Conservation (phyloP, 2,113 vertebrate genomes). For the Mola mola region DNA sequence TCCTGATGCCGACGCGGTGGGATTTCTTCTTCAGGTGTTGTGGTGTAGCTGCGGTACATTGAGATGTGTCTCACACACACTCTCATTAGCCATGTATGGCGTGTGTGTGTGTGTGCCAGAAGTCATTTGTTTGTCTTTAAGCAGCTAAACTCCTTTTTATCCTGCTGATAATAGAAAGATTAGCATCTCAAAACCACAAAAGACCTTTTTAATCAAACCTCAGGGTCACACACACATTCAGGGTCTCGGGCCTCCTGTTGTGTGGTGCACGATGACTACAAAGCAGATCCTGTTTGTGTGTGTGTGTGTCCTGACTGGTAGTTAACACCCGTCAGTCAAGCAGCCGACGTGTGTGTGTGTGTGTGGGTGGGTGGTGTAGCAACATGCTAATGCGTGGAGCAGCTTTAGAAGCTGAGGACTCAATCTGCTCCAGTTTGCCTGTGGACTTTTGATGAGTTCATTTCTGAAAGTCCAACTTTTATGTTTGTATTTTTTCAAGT, state of each 20-base stretch:
- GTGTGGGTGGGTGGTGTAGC: constrained; percentile 14
- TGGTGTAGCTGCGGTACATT: constrained; percentile 32
- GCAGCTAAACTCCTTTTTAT: constrained; percentile 75
- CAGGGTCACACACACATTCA: constrained; percentile 6
- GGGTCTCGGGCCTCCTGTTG: constrained; percentile 59
- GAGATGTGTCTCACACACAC: constrained; percentile 49
- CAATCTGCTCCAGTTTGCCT: constrained; percentile 38
- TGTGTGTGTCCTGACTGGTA: constrained; percentile 16
- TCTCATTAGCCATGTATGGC: constrained; percentile 64
- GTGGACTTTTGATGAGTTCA: constrained; percentile 12
- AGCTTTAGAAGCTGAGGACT: constrained; percentile 41
- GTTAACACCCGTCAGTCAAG: constrained; percentile 39
- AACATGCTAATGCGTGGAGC: constrained; percentile 47
- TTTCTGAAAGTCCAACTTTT: neutral
- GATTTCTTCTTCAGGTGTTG: constrained; percentile 45
- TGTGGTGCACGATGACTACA: constrained; percentile 52
- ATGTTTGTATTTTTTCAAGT: too few species aligned
- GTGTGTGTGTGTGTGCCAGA: constrained; percentile 62
- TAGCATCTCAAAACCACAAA: constrained; percentile 76
- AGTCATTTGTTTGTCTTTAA: constrained; percentile 78
- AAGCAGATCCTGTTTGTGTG: constrained; percentile 29
- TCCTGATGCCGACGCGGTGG: constrained; percentile 28
- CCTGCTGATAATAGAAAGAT: constrained; percentile 72
- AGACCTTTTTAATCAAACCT: constrained; percentile 67
- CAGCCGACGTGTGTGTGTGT: constrained; percentile 20